phyloP scores from a whole-genome alignment of 2,888 invertebrate species.

The Thysanoteuthis rhombus region DNA sequence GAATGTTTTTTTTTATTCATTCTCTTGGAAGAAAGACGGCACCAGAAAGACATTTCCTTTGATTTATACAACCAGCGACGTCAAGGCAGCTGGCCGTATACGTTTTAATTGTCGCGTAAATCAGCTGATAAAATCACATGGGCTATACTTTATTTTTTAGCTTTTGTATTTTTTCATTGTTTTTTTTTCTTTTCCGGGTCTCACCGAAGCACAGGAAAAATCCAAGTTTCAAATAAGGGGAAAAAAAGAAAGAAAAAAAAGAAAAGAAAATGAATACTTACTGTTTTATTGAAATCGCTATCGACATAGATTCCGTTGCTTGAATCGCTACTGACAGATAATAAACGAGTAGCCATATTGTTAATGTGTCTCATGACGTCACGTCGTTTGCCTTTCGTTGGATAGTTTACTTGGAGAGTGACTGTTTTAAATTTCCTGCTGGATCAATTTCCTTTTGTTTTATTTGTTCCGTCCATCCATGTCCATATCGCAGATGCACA shows the following conservation, averaged over 20 bases:
- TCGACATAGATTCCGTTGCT: background rate
- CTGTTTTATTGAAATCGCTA: background rate
- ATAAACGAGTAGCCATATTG: background rate
- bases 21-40: background rate
- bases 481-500: no score
- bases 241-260: background rate
- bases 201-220: background rate
- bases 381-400: background rate
- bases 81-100: background rate
- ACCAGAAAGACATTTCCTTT: background rate
- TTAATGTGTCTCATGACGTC: background rate
- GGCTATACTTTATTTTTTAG: background rate
- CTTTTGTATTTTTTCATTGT: background rate
- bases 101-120: conserved; percentile 12
- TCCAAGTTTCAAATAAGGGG: background rate
- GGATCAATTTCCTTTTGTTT: background rate
- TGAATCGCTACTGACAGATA: background rate
- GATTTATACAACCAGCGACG: background rate
- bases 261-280: background rate
- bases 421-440: background rate
- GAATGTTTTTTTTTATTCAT: background rate
- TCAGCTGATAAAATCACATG: background rate
- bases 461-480: background rate
- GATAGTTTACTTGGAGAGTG: background rate
- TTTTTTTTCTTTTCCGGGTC: background rate